Evolutionary conservation across 30 jellyfish, hydroid and myxozoan species (phyloP), one percentile per base, ranked within the genome.

Genomic region (Turritopsis dohrnii): DNA sequence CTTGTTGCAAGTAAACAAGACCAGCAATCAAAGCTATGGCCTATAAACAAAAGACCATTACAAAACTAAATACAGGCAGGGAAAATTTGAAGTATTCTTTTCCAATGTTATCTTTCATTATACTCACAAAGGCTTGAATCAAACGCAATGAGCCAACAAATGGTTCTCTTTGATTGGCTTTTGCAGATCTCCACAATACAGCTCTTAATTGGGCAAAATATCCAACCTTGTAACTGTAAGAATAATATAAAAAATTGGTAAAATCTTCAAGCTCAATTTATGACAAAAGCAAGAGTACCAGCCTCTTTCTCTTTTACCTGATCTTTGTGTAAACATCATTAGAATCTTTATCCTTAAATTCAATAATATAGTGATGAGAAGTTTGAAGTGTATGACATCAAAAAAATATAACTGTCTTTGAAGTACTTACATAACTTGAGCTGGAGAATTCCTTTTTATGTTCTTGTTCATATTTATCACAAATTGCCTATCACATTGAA

Each of bases 21-120:
- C 98, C 98, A 27, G 98, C 98, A 26, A 93, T 80, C 18, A 93
- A 23, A 29, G 96, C 96, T 29, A 93, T 93, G 21, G 84, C 94
- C 98, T 93, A 65, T 16, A 65, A 72, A 23, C 27, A 79, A 76
- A 75, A 0, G 69, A 0, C 22, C 19, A 66, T 3, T 9, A n/a
- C 28, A 69, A 7, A 69, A 7, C 77, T 41, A 41, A 41, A 41
- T 3, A 41, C 60, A 41, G 60, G 5, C 9, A 41, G 13, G 60
- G 60, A 41, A 5, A 5, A 41, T 3, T 3, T 5, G 60, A 41
- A 41, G 13, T 41, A 41, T 3, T 13, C 60, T n/a, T n/a, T n/a
- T n/a, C n/a, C 73, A 21, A 60, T 60, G 0, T 0, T 60, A 60
- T 60, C 73, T 18, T 0, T 60, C 73, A 60, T 60, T 19, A 9